phyloP scores from a whole-genome alignment of 2,888 invertebrate genomes.

The Carterocephalus palaemon region DNA sequence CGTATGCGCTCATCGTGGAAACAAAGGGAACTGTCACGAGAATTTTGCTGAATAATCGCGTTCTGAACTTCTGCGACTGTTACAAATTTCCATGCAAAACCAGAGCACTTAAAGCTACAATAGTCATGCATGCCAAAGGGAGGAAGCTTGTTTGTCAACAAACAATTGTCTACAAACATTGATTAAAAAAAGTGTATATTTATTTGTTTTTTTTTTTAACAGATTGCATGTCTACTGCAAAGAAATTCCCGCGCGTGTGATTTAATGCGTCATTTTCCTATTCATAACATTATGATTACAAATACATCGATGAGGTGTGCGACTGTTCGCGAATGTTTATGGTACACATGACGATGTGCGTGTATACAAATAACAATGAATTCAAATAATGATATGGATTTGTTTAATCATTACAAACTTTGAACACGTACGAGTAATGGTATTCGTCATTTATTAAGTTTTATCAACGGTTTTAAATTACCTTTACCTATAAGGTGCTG shows the following conservation, averaged over 20 bases:
- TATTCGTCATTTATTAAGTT: no score
- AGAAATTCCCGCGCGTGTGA: constrained; percentile 5
- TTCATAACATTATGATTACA: constrained; percentile 17
- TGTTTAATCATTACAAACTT: background rate
- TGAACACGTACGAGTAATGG: no score
- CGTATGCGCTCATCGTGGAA: background rate
- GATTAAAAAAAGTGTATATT: constrained; percentile 28
- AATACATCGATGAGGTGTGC: constrained; percentile 8
- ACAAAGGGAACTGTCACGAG: constrained; percentile 17
- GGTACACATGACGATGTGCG: background rate
- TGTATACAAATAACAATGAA: constrained; percentile 12
- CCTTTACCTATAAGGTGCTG: no score
- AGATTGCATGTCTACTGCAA: constrained; percentile 28
- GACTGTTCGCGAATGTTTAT: constrained; percentile 10
- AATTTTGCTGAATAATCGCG: constrained; percentile 18
- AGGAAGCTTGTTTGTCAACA: constrained; percentile 17
- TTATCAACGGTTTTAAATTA: no score
- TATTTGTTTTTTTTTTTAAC: constrained; percentile 26
- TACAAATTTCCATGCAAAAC: constrained; percentile 4
- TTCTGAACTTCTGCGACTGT: constrained; percentile 1
- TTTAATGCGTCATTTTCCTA: constrained; percentile 14
- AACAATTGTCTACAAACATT: constrained; percentile 10
- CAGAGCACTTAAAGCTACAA: background rate
- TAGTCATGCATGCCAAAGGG: constrained; percentile 11
- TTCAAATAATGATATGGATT: constrained; percentile 2